Evolutionary conservation across 2,888 invertebrate species (phyloP).

Genomic region (Agrochola lota): DNA sequence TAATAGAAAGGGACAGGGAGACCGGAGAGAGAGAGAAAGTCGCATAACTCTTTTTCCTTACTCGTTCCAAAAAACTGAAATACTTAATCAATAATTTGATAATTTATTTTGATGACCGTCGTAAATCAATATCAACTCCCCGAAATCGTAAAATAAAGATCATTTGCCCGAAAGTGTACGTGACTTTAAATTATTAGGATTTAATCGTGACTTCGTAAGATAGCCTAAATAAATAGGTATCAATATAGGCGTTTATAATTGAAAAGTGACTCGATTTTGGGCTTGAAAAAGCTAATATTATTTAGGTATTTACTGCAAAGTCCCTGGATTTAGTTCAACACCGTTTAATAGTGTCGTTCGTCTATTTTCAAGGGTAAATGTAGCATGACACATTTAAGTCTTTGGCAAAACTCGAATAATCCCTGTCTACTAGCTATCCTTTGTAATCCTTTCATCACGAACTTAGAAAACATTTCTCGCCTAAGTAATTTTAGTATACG

Average conservation of each 20-base stretch:
- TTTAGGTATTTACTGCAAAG: slow-evolving; percentile 12
- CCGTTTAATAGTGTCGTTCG: slow-evolving; percentile 7
- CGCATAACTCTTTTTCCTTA: too few species aligned
- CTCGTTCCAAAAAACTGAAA: neutral
- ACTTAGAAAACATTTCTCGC: slow-evolving; percentile 22
- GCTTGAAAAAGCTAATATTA: slow-evolving; percentile 11
- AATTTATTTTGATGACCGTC: neutral
- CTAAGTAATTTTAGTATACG: slow-evolving; percentile 4
- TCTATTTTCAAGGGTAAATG: slow-evolving; percentile 8
- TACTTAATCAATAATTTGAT: neutral
- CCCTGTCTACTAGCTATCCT: slow-evolving; percentile 23
- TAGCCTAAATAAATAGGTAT: slow-evolving; percentile 29
- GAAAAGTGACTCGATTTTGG: slow-evolving; percentile 40
- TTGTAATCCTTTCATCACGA: slow-evolving; percentile 31
- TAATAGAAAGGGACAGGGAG: too few species aligned
- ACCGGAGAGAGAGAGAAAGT: too few species aligned
- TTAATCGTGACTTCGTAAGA: slow-evolving; percentile 33
- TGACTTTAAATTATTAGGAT: slow-evolving; percentile 46
- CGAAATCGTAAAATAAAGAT: slow-evolving; percentile 37
- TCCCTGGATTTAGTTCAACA: neutral
- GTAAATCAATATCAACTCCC: neutral
- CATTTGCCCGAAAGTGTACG: slow-evolving; percentile 29
- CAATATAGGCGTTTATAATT: slow-evolving; percentile 26
- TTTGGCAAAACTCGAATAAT: slow-evolving; percentile 35
- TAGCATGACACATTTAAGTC: slow-evolving; percentile 18